These are phyloP conservation scores for Pao palembangensis DNA, from an alignment of 2,113 vertebrate species.

Conservation along the genomic window DNA sequence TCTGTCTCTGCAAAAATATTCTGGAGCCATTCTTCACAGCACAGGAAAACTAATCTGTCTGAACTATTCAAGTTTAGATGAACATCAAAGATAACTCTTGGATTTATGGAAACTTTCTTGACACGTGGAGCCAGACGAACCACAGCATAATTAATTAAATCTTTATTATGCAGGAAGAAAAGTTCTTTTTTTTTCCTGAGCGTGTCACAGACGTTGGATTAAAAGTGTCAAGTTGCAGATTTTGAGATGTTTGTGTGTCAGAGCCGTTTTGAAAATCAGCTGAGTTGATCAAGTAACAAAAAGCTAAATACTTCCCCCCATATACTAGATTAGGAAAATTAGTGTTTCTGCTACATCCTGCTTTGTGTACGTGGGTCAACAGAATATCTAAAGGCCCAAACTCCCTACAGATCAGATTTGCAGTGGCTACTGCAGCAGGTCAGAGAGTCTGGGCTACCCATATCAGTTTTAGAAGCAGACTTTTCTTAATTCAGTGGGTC, in stretches of 20 bases:
- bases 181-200: conserved; percentile 8
- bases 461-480: no score
- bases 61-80: conserved; percentile 4
- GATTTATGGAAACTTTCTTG: conserved; percentile 20
- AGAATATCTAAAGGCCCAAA: no score
- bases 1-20: background rate
- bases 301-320: no score
- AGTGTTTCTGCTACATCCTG: no score
- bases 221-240: background rate
- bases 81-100: conserved; percentile 7
- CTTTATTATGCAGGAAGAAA: conserved; percentile 15
- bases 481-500: no score
- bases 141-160: conserved; percentile 24
- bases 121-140: conserved; percentile 20
- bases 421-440: no score
- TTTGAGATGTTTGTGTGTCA: background rate
- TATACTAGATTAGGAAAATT: no score
- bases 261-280: no score
- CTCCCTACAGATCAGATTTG: no score
- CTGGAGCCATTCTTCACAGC: background rate
- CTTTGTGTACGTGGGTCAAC: no score
- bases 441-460: no score
- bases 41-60: conserved; percentile 8
- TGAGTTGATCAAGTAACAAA: no score
- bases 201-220: conserved; percentile 4